Base-by-base conservation (phyloP, 1,140 invertebrate species). In the Megathymus violae region DNA sequence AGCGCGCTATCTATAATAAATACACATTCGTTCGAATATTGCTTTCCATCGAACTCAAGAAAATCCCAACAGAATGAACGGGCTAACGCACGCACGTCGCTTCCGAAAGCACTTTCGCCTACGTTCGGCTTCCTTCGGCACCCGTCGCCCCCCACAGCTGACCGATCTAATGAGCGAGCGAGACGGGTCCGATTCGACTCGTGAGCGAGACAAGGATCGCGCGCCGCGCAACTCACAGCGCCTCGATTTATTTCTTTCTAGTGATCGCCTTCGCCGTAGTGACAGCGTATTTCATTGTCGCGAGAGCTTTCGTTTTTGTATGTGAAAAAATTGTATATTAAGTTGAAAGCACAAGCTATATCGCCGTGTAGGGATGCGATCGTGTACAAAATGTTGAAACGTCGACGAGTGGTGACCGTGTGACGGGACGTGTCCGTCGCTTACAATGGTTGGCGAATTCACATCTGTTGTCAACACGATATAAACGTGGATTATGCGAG, bases 401-500 rank as follows among this genome's bases (percentile, higher is more conserved):
- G 54, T 15, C 54, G 22, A 47, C 0, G 44, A 65, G 43, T 60
- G 56, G 59, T 81, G 67, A 76, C 67, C 56, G 60, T 71, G 66
- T 67, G 63, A 58, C 40, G 36, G 58, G 62, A 69, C 66, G 58
- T 62, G 69, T 69, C 62, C 50, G 61, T 64, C 64, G 62, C 66
- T 78, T 34, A 76, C 69, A 67, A 85, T 88, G 82, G 78, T 74
- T 80, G 76, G 75, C 71, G 77, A 75, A 69, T 52, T 74, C 71
- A 78, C 77, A 76, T 88, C 80, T 80, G 84, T 86, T 88, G 79
- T 88, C 83, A 88, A 83, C 71, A 82, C 75, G 78, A 85, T 87
- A 88, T 87, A n/a, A 87, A 81, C 80, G 76, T 83, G 84, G 78
- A 90, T 88, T 90, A 90, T 88, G 85, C 88, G 88, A 90, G 85